A percentile compares a stretch with the other conserved stretches of the same genome.
phyloP scores from a whole-genome alignment of 2,797 vertebrate genomes.

The Hippocampus kuda region DNA sequence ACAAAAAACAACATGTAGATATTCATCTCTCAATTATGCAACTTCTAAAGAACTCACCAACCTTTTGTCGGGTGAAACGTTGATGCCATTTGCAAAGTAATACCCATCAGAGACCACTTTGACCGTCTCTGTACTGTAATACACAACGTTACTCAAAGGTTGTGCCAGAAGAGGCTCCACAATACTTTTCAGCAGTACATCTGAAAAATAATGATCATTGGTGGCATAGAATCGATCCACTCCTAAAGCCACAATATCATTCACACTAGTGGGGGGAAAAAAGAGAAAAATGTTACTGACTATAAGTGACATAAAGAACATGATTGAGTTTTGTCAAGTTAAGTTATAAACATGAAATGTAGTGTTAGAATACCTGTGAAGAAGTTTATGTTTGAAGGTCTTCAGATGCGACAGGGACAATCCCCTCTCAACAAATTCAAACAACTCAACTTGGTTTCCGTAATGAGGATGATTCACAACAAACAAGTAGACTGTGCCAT shows the following conservation, averaged over 20 bases:
- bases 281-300: background rate
- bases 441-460: constrained; percentile 77
- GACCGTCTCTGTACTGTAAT: constrained; percentile 78
- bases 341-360: background rate
- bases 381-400: constrained; percentile 74
- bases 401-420: constrained; percentile 70
- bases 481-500: constrained; percentile 74
- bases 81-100: constrained; percentile 76
- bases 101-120: constrained; percentile 72
- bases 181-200: background rate
- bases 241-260: constrained; percentile 80
- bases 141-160: constrained; percentile 71
- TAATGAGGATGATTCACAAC: constrained; percentile 80
- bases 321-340: too few relatives aligned
- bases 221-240: constrained; percentile 84
- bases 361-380: constrained; percentile 61
- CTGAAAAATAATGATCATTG: constrained; percentile 65
- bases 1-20: background rate
- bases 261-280: constrained; percentile 63
- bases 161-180: constrained; percentile 52
- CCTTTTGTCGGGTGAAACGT: constrained; percentile 76
- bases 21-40: background rate
- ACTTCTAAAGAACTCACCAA: constrained; percentile 20
- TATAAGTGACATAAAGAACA: background rate
- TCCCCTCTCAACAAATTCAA: constrained; percentile 66